Conservation (phyloP, 2,113 vertebrate species). For the Isurus oxyrinchus region DNA sequence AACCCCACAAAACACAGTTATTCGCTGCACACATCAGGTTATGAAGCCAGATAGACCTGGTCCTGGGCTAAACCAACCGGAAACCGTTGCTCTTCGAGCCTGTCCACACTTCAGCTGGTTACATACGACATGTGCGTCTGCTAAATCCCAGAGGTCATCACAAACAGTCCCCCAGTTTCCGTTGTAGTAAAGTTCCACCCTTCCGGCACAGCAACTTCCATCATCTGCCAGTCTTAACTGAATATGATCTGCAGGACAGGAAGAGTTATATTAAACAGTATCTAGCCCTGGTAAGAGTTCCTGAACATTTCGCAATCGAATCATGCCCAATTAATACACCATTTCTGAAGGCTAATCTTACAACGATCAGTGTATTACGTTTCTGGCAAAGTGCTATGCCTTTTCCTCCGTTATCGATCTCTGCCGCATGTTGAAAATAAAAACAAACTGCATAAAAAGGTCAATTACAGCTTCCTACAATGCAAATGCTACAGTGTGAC, state of each 20-base stretch:
- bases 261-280: constrained; percentile 1
- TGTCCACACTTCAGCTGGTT: constrained; percentile 58
- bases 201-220: constrained; percentile 51
- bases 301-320: not conserved
- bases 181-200: constrained; percentile 55
- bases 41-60: constrained; percentile 57
- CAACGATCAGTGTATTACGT: too few relatives aligned
- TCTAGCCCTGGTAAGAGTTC: too few relatives aligned
- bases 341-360: too few relatives aligned
- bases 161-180: constrained; percentile 60
- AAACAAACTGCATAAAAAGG: too few relatives aligned
- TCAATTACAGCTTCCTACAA: too few relatives aligned
- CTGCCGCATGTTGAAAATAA: too few relatives aligned
- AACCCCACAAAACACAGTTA: constrained; percentile 55
- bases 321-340: too few relatives aligned
- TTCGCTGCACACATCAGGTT: constrained; percentile 52
- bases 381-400: too few relatives aligned
- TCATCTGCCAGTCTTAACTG: constrained; percentile 54
- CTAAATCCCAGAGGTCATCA: constrained; percentile 58
- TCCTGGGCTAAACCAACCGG: constrained; percentile 53
- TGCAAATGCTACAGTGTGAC: too few relatives aligned
- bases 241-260: constrained; percentile 45
- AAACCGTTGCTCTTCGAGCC: constrained; percentile 49
- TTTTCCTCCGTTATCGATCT: too few relatives aligned
- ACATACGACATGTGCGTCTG: constrained; percentile 54